Percentiles rank a stretch among this genome's conserved stretches.
These are phyloP conservation scores for Drosophila repletoides DNA, from an alignment of 1,140 invertebrate genomes.

Conservation along the genomic window DNA sequence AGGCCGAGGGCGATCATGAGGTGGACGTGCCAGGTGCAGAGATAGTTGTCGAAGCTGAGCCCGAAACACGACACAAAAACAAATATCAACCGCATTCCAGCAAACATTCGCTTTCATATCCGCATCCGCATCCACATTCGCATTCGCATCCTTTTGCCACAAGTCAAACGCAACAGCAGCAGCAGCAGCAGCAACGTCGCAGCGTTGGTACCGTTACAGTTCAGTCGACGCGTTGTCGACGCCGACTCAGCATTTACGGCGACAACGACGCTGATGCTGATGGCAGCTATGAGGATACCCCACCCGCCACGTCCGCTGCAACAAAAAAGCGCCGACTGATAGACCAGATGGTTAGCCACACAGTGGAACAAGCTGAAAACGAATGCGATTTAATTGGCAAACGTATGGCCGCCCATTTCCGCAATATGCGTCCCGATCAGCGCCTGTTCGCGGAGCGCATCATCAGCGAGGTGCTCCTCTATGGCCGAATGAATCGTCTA, in stretches of 20 bases:
- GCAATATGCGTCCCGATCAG: slow-evolving; percentile 62
- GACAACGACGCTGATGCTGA: slow-evolving; percentile 10
- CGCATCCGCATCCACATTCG: slow-evolving; percentile 1
- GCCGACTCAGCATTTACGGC: slow-evolving; percentile 17
- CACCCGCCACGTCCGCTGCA: not conserved
- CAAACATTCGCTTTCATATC: not conserved
- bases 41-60: not conserved
- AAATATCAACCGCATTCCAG: slow-evolving; percentile 20
- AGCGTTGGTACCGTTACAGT: not conserved
- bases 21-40: not conserved
- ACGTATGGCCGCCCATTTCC: slow-evolving; percentile 65
- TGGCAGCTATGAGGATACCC: not conserved
- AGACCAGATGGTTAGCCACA: slow-evolving; percentile 9
- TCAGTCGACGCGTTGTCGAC: slow-evolving; percentile 1
- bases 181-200: not conserved
- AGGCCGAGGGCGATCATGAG: slow-evolving; percentile 22
- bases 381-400: slow-evolving; percentile 62
- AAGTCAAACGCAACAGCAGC: not conserved
- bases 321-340: slow-evolving; percentile 23
- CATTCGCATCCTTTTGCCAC: slow-evolving; percentile 12
- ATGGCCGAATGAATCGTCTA: slow-evolving; percentile 60
- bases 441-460: slow-evolving; percentile 62
- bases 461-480: slow-evolving; percentile 63
- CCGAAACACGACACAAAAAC: slow-evolving; percentile 4
- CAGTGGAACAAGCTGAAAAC: slow-evolving; percentile 35